Conservation (phyloP, 2,113 vertebrate species). For the Cromileptes altivelis region DNA sequence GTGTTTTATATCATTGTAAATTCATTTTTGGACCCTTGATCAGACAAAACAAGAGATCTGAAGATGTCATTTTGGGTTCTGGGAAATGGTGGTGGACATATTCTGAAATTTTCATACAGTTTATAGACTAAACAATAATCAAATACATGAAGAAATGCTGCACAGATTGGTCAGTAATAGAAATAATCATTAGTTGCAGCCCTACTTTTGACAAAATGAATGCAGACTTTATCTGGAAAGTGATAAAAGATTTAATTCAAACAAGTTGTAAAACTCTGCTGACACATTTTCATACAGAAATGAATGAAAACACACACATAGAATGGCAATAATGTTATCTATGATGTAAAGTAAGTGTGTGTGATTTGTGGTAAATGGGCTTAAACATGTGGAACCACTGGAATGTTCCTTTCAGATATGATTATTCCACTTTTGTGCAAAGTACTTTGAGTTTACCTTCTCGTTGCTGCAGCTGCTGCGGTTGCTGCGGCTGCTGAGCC, state of each 20-base stretch:
- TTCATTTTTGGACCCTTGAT: background rate
- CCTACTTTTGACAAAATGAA: background rate
- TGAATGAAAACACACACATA: background rate
- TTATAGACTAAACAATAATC: background rate
- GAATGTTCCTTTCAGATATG: constrained; percentile 26
- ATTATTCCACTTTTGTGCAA: background rate
- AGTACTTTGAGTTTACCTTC: constrained; percentile 82
- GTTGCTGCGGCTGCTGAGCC: constrained; percentile 91
- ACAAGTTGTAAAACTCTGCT: background rate
- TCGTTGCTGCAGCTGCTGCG: constrained; percentile 90
- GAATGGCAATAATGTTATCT: background rate
- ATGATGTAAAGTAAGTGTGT: background rate
- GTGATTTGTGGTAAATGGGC: constrained; percentile 9
- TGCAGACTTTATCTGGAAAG: background rate
- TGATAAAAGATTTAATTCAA: background rate
- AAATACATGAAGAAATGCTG: background rate
- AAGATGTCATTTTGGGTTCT: background rate
- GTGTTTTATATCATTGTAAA: background rate
- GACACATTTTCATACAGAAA: background rate
- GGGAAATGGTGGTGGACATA: background rate
- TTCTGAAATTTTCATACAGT: background rate
- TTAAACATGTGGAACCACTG: constrained; percentile 15
- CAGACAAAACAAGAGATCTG: background rate
- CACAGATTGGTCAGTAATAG: background rate
- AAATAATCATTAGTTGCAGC: background rate